These are phyloP conservation scores for Rhyacichthys aspro DNA, from an alignment of 2,797 vertebrate species.

Conservation along the genomic window DNA sequence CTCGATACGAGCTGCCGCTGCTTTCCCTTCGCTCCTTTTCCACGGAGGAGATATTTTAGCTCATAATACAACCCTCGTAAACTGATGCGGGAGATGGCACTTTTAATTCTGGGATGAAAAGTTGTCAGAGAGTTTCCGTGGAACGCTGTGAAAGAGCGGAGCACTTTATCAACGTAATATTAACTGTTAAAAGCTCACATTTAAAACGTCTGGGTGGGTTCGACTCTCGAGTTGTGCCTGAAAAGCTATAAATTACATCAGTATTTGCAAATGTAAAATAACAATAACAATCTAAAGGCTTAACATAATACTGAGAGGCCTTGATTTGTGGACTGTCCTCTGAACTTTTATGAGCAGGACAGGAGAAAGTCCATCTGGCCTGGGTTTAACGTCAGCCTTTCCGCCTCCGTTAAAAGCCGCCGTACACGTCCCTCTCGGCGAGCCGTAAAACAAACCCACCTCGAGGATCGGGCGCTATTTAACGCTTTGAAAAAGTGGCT, in stretches of 20 bases:
- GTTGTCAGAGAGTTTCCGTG: slow-evolving; percentile 63
- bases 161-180: slow-evolving; percentile 73
- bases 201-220: slow-evolving; percentile 72
- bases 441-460: slow-evolving; percentile 71
- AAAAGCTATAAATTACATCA: slow-evolving; percentile 76
- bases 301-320: slow-evolving; percentile 79
- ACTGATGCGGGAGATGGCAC: slow-evolving; percentile 37
- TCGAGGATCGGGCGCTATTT: slow-evolving; percentile 66
- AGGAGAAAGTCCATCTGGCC: slow-evolving; percentile 83
- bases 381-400: slow-evolving; percentile 77
- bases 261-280: slow-evolving; percentile 84
- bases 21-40: slow-evolving; percentile 51
- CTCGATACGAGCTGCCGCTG: slow-evolving; percentile 66
- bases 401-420: slow-evolving; percentile 75
- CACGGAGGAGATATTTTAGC: slow-evolving; percentile 44
- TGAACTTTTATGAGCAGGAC: slow-evolving; percentile 80
- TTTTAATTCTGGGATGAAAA: slow-evolving; percentile 52
- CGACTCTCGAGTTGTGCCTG: slow-evolving; percentile 66
- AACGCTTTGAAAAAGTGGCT: slow-evolving; percentile 75
- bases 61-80: slow-evolving; percentile 27
- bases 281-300: slow-evolving; percentile 81
- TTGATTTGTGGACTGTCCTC: slow-evolving; percentile 84
- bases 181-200: slow-evolving; percentile 65
- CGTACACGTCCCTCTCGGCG: slow-evolving; percentile 70
- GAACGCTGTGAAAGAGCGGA: slow-evolving; percentile 57